Evolutionary conservation across 2,113 vertebrate genomes (phyloP).

Genomic region (Thomomys bottae): DNA sequence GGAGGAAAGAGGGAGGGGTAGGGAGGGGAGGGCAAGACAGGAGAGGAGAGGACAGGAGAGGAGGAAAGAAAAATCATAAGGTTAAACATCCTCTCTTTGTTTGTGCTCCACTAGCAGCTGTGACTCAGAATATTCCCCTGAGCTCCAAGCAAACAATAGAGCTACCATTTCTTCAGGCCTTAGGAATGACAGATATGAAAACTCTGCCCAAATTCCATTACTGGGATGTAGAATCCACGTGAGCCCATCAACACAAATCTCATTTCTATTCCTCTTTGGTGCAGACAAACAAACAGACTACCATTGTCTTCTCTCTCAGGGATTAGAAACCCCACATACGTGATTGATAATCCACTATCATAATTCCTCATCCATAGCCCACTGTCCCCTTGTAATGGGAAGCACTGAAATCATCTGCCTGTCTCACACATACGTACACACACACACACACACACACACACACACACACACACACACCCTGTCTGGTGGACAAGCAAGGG

Average conservation of each 20-base stretch:
- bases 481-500: neutral
- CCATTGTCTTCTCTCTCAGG: neutral
- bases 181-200: neutral
- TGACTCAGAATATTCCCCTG: neutral
- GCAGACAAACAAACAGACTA: constrained; percentile 22
- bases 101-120: neutral
- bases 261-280: neutral
- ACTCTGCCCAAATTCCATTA: constrained; percentile 8
- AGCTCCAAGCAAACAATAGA: neutral
- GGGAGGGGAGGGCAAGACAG: too few relatives aligned
- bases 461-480: neutral
- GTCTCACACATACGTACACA: neutral
- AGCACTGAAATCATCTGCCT: neutral
- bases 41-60: neutral
- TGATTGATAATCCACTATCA: neutral
- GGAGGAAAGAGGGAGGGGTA: too few relatives aligned
- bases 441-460: neutral
- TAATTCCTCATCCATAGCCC: neutral
- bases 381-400: neutral
- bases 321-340: neutral
- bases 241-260: constrained; percentile 13
- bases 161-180: constrained; percentile 28
- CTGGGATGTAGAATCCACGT: neutral
- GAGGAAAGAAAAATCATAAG: neutral
- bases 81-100: neutral